Conservation (phyloP, 2,888 invertebrate genomes). For the Tetramorium bicarinatum region DNA sequence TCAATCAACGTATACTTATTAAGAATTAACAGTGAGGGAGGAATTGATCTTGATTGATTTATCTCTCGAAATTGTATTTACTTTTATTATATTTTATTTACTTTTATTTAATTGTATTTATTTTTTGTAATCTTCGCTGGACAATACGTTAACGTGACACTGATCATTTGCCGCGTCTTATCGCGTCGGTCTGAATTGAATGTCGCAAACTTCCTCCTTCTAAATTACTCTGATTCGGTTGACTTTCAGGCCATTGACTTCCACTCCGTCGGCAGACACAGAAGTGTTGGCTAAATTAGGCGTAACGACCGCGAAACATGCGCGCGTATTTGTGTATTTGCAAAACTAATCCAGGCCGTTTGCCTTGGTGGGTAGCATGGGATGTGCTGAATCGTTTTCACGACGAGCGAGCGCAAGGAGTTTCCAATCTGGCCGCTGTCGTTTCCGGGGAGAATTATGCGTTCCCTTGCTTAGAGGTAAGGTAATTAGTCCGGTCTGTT, state of each 20-base stretch:
- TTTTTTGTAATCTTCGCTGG: background rate
- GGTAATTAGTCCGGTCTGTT: conserved; percentile 65
- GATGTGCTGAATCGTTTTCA: conserved; percentile 61
- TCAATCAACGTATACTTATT: background rate
- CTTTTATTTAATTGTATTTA: conserved; percentile 6
- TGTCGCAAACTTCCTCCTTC: background rate
- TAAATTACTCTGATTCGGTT: conserved; percentile 38
- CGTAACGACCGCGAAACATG: conserved; percentile 67
- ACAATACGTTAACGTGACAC: background rate
- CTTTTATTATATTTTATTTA: background rate
- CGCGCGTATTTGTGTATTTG: conserved; percentile 66
- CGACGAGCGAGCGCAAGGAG: conserved; percentile 61
- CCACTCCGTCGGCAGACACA: conserved; percentile 48
- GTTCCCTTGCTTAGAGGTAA: conserved; percentile 59
- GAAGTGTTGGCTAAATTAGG: conserved; percentile 64
- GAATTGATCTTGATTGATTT: background rate
- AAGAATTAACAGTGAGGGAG: background rate
- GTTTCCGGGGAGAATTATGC: conserved; percentile 69
- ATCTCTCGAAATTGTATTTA: background rate
- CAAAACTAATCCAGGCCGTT: conserved; percentile 69
- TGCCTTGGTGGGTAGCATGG: conserved; percentile 36
- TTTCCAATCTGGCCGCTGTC: conserved; percentile 70
- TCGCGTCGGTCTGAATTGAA: conserved; percentile 9
- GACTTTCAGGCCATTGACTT: conserved; percentile 51
- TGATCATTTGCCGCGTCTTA: conserved; percentile 3